A percentile compares a stretch with the other conserved stretches of the same genome.
Conservation (phyloP, 2,797 vertebrate species). For the Oreochromis mossambicus region DNA sequence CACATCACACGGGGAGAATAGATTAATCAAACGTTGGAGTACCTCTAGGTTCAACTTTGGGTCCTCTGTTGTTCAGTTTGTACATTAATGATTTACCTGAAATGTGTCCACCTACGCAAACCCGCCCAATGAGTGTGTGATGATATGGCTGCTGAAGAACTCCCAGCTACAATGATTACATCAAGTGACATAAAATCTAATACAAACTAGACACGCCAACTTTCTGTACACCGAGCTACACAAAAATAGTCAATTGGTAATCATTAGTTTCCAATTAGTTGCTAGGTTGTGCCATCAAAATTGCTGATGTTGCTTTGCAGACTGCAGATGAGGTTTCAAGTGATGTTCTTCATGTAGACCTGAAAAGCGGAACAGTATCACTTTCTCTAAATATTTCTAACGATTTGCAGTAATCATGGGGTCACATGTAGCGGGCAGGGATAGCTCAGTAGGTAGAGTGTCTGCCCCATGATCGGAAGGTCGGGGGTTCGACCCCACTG, state of each 20-base stretch:
- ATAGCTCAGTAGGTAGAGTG: no score
- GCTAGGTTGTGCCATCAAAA: neutral
- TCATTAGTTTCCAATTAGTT: rapidly evolving
- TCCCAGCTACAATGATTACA: rapidly evolving
- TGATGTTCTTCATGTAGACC: neutral
- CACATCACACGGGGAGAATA: rapidly evolving
- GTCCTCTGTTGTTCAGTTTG: neutral
- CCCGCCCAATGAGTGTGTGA: neutral
- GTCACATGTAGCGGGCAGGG: no score
- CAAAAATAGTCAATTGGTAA: neutral
- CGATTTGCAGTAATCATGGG: neutral
- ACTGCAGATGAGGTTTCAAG: rapidly evolving
- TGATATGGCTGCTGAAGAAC: neutral
- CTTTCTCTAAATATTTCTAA: neutral
- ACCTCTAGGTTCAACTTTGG: neutral
- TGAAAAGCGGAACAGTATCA: neutral
- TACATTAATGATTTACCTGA: rapidly evolving
- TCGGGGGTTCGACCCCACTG: no score
- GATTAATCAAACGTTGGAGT: neutral
- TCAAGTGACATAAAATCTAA: neutral
- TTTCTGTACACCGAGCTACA: neutral
- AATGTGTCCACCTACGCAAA: neutral
- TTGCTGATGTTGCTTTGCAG: neutral
- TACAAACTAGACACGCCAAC: neutral
- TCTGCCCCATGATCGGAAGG: no score